Evolutionary conservation across 2,113 vertebrate genomes (phyloP).

Genomic region (Erinaceus europaeus): DNA sequence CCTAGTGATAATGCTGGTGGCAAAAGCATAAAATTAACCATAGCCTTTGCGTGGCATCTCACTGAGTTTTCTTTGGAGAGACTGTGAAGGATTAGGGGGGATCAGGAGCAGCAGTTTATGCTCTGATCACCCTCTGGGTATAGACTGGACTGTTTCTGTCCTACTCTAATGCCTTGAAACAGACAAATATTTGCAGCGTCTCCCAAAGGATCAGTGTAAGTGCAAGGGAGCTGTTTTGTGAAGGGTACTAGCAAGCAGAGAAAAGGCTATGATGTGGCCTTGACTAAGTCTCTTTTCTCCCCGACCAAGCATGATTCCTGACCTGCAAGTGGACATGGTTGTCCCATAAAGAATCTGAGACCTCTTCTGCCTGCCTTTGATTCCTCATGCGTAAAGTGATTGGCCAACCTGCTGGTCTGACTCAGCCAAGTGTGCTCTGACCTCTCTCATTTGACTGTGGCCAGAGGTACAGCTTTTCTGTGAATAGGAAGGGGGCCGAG

Average conservation of each 20-base stretch:
- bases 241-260: neutral
- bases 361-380: neutral
- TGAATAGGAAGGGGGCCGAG: too few species aligned
- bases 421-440: too few species aligned
- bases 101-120: neutral
- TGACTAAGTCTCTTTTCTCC: neutral
- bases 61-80: neutral
- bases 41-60: too few species aligned
- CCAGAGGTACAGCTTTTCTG: too few species aligned
- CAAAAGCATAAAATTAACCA: too few species aligned
- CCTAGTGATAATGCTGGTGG: too few species aligned
- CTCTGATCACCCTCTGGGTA: neutral
- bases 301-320: neutral
- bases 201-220: neutral
- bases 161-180: neutral
- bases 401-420: too few species aligned
- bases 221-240: neutral
- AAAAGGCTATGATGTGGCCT: neutral
- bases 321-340: too few species aligned
- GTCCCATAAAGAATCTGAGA: too few species aligned
- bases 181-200: neutral
- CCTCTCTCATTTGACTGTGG: too few species aligned
- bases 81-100: neutral
- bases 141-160: neutral
- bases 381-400: too few species aligned